Conservation (phyloP, 2,888 invertebrate genomes). For the Trichopria drosophilae region DNA sequence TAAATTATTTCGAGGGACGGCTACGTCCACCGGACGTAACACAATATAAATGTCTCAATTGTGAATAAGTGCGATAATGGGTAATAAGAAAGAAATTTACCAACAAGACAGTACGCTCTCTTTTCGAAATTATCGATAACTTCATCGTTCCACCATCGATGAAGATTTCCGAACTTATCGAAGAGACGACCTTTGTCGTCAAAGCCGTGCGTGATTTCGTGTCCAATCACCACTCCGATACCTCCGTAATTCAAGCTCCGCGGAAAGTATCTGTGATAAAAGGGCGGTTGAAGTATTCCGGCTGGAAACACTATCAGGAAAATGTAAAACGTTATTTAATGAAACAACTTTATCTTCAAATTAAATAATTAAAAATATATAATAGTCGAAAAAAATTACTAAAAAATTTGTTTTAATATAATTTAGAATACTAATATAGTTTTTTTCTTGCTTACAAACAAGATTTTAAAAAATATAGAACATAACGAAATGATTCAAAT, state of each 20-base stretch:
- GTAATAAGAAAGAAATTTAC: conserved; percentile 40
- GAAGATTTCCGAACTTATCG: conserved; percentile 89
- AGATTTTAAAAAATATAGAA: neutral
- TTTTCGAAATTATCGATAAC: conserved; percentile 75
- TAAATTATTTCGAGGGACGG: no score
- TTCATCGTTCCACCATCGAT: conserved; percentile 80
- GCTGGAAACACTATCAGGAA: conserved; percentile 92
- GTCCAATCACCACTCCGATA: conserved; percentile 90
- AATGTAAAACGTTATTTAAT: conserved; percentile 6
- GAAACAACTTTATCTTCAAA: neutral
- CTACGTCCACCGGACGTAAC: no score
- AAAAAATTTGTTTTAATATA: no score
- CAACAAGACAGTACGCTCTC: conserved; percentile 76
- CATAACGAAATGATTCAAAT: neutral
- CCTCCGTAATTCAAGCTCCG: conserved; percentile 83
- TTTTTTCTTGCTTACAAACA: neutral
- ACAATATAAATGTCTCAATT: no score
- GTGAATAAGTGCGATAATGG: neutral
- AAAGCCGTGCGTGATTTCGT: conserved; percentile 90
- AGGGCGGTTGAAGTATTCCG: conserved; percentile 91
- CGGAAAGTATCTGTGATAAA: conserved; percentile 85
- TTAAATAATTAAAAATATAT: conserved; percentile 25
- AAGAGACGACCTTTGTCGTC: conserved; percentile 90
- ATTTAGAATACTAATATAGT: neutral
- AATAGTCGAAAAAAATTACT: conserved; percentile 14